Conservation (phyloP, 2,888 invertebrate genomes). For the Anthophora plumipes region DNA sequence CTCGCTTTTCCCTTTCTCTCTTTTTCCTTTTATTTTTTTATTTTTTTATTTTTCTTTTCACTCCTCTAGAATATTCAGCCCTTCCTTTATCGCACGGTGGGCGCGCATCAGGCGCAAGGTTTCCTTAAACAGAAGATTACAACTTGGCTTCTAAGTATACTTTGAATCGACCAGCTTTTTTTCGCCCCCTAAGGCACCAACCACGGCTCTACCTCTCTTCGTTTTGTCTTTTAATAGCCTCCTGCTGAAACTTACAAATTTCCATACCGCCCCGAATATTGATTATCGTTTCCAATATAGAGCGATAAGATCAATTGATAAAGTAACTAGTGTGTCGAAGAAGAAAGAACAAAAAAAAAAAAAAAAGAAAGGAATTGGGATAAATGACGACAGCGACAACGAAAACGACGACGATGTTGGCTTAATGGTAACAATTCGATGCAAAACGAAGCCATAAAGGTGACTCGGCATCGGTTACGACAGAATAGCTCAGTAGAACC, state of each 20-base stretch:
- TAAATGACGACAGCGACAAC: too few species aligned
- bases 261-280: constrained; percentile 40
- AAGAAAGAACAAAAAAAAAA: neutral
- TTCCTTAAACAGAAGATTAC: constrained; percentile 80
- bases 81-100: constrained; percentile 28
- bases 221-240: constrained; percentile 48
- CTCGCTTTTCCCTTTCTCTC: too few species aligned
- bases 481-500: constrained; percentile 42
- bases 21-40: neutral
- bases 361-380: neutral
- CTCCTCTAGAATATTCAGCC: constrained; percentile 7
- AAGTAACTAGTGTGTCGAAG: constrained; percentile 14
- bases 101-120: constrained; percentile 70
- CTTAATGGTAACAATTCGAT: constrained; percentile 36
- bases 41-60: neutral
- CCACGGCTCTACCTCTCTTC: constrained; percentile 22
- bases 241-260: constrained; percentile 46
- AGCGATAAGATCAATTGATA: constrained; percentile 52
- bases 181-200: constrained; percentile 65
- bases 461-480: constrained; percentile 53
- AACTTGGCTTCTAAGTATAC: constrained; percentile 80
- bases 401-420: neutral
- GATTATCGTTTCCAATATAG: constrained; percentile 54
- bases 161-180: constrained; percentile 76
- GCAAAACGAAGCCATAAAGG: constrained; percentile 53